Conservation (phyloP, 2,797 vertebrate genomes). For the Valencia hispanica region DNA sequence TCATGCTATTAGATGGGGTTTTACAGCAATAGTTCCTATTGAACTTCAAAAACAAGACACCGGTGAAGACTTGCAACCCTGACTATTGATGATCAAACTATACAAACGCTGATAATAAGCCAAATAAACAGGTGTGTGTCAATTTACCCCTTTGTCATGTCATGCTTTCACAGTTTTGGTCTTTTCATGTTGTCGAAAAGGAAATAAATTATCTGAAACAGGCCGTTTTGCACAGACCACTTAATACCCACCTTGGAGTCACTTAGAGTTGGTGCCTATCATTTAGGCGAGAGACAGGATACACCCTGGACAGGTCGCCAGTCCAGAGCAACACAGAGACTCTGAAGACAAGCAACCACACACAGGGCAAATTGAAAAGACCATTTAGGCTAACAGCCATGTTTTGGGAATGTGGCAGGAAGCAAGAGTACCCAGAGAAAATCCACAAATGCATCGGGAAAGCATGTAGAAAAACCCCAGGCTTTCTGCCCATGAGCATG, state of each 20-base stretch:
- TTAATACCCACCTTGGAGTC: neutral
- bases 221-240: neutral
- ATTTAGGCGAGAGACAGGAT: neutral
- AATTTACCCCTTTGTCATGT: neutral
- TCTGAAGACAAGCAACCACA: neutral
- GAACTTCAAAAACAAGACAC: neutral
- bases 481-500: neutral
- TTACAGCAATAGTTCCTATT: neutral
- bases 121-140: neutral
- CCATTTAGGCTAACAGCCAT: neutral
- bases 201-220: too few relatives aligned
- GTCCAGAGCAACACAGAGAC: neutral
- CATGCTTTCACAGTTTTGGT: neutral
- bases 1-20: neutral
- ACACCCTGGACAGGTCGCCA: neutral
- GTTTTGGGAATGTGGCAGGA: neutral
- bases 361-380: neutral
- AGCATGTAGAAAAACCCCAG: neutral
- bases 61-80: neutral
- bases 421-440: neutral
- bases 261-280: neutral
- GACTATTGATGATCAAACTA: neutral
- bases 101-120: neutral
- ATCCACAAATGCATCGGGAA: neutral
- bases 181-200: too few relatives aligned